phyloP scores from a whole-genome alignment of 2,888 invertebrate species.

The Aporophyla nigra region DNA sequence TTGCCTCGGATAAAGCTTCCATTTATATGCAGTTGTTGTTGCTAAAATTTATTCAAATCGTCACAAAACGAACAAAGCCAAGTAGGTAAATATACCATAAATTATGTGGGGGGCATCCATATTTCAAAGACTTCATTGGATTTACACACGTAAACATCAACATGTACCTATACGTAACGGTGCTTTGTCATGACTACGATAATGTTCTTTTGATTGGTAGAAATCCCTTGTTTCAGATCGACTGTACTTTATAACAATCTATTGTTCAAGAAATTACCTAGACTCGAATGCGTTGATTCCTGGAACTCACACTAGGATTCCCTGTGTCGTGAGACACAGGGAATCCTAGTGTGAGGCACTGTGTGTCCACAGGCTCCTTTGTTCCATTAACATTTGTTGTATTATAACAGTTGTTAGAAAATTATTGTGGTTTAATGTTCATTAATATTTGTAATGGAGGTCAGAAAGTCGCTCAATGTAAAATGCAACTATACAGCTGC shows the following conservation, averaged over 20 bases:
- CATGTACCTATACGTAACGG: conserved; percentile 50
- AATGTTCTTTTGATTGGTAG: conserved; percentile 19
- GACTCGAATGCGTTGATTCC: too few relatives aligned
- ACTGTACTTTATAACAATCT: background rate
- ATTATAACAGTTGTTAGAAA: background rate
- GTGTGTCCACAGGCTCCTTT: too few relatives aligned
- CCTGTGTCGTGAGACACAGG: too few relatives aligned
- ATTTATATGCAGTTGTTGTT: conserved; percentile 80
- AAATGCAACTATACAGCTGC: too few relatives aligned
- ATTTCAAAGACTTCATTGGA: conserved; percentile 68
- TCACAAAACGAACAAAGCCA: conserved; percentile 64
- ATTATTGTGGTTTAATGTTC: too few relatives aligned
- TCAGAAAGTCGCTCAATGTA: too few relatives aligned
- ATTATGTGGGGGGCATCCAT: conserved; percentile 60
- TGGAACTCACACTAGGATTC: too few relatives aligned
- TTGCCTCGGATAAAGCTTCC: conserved; percentile 80
- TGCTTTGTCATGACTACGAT: conserved; percentile 53
- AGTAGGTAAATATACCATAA: conserved; percentile 66
- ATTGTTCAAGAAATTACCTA: too few relatives aligned
- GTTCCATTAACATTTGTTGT: too few relatives aligned
- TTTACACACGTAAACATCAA: conserved; percentile 67
- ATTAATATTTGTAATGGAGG: too few relatives aligned
- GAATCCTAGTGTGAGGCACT: too few relatives aligned
- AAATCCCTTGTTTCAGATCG: background rate
- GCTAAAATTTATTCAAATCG: conserved; percentile 70